Percentiles rank a stretch among this genome's conserved stretches.
phyloP scores from a whole-genome alignment of 2,888 invertebrate genomes.

The Acanthacorydalis orientalis region DNA sequence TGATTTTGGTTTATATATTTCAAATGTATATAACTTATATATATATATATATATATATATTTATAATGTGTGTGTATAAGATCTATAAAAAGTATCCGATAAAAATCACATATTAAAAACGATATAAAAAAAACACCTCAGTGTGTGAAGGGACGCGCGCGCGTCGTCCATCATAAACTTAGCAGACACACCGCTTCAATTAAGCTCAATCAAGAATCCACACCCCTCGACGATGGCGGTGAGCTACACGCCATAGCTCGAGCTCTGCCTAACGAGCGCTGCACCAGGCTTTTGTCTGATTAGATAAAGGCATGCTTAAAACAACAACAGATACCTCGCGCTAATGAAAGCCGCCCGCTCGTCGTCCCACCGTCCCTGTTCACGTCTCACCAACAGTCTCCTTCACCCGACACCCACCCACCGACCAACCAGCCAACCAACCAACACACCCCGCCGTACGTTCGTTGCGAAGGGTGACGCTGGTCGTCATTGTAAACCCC shows the following conservation, averaged over 20 bases:
- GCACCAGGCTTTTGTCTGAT: constrained; percentile 27
- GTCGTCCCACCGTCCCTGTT: background rate
- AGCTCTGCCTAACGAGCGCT: constrained; percentile 19
- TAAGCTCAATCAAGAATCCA: background rate
- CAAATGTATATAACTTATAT: no score
- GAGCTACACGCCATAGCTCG: background rate
- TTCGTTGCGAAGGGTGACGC: background rate
- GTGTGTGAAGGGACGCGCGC: no score
- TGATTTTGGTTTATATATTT: no score
- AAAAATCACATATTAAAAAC: no score
- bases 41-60: no score
- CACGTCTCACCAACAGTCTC: background rate
- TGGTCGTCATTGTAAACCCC: constrained; percentile 6
- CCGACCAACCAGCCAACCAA: background rate
- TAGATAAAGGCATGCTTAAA: constrained; percentile 31
- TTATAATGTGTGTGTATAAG: no score
- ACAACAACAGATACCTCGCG: constrained; percentile 30
- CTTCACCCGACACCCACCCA: background rate
- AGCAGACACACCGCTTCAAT: no score
- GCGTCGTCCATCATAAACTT: no score
- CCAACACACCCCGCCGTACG: background rate
- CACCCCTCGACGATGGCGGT: background rate
- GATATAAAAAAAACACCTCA: no score
- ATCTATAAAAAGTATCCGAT: no score
- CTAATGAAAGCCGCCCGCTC: constrained; percentile 24